phyloP scores from a whole-genome alignment of 2,888 invertebrate genomes.

The Nephrotoma flavescens region DNA sequence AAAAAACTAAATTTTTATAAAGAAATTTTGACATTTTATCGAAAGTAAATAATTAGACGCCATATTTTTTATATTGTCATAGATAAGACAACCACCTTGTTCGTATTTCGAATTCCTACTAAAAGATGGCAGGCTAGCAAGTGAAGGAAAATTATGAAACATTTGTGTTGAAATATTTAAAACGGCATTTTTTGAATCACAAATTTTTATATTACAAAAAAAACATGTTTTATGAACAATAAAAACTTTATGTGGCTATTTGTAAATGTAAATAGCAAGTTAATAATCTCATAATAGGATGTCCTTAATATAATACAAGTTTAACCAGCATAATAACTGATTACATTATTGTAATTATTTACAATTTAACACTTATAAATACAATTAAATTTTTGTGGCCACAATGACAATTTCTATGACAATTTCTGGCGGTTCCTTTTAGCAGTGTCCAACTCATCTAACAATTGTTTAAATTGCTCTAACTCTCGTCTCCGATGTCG shows the following conservation, averaged over 20 bases:
- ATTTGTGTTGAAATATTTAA: not conserved
- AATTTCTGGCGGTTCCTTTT: not conserved
- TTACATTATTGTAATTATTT: not conserved
- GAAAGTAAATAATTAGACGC: not conserved
- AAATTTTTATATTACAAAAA: not conserved
- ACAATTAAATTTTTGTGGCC: not conserved
- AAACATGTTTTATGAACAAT: not conserved
- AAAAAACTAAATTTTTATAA: not conserved
- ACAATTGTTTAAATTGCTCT: not conserved
- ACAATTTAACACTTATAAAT: not conserved
- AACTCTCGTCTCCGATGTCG: not conserved
- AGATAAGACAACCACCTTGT: not conserved
- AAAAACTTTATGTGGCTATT: not conserved
- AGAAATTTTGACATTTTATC: not conserved
- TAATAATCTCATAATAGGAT: not conserved
- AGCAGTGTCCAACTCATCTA: not conserved
- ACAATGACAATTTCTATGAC: not conserved
- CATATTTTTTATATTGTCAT: not conserved
- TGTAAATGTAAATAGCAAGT: not conserved
- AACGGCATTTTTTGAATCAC: not conserved
- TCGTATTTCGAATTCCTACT: not conserved
- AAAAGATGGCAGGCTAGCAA: not conserved
- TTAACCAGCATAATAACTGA: not conserved
- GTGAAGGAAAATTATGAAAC: not conserved
- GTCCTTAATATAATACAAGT: not conserved